Percentiles rank a stretch among this genome's conserved stretches.
phyloP scores from a whole-genome alignment of 2,888 invertebrate genomes.

The Scrobipalpa costella region DNA sequence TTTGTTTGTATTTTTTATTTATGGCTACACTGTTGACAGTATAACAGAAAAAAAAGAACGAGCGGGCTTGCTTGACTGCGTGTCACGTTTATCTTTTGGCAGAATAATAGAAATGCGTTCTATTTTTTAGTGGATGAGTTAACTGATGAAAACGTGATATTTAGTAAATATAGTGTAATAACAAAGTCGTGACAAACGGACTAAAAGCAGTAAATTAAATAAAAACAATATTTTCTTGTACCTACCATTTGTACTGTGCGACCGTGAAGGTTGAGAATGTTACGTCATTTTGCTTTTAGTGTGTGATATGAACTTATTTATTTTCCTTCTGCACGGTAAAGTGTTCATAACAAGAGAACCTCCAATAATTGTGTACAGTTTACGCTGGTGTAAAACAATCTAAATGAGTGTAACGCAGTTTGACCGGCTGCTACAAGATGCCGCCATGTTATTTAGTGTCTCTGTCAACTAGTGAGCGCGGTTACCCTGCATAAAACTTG shows the following conservation, averaged over 20 bases:
- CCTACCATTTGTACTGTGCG: slow-evolving; percentile 67
- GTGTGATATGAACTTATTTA: slow-evolving; percentile 69
- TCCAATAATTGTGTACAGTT: slow-evolving; percentile 49
- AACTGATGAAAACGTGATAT: slow-evolving; percentile 47
- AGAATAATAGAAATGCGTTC: slow-evolving; percentile 64
- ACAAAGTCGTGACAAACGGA: slow-evolving; percentile 44
- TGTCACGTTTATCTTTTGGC: slow-evolving; percentile 77
- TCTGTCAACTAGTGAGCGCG: slow-evolving; percentile 73
- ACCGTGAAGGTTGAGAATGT: slow-evolving; percentile 81
- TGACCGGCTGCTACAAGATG: slow-evolving; percentile 77
- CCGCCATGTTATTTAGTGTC: slow-evolving; percentile 80
- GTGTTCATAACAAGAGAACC: slow-evolving; percentile 56
- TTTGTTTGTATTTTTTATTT: slow-evolving; percentile 19
- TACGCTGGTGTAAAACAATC: slow-evolving; percentile 54
- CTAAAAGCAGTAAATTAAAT: slow-evolving; percentile 28
- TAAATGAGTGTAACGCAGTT: slow-evolving; percentile 55
- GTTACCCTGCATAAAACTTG: slow-evolving; percentile 58
- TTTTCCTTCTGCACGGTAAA: slow-evolving; percentile 56
- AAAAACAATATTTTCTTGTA: slow-evolving; percentile 55
- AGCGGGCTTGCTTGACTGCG: slow-evolving; percentile 73
- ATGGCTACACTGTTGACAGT: slow-evolving; percentile 39
- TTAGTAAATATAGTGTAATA: slow-evolving; percentile 48
- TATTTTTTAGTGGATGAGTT: slow-evolving; percentile 54
- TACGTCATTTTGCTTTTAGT: slow-evolving; percentile 78
- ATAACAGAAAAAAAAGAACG: slow-evolving; percentile 50